phyloP scores from a whole-genome alignment of 2,113 vertebrate genomes.

The Leptobrachium leishanense region DNA sequence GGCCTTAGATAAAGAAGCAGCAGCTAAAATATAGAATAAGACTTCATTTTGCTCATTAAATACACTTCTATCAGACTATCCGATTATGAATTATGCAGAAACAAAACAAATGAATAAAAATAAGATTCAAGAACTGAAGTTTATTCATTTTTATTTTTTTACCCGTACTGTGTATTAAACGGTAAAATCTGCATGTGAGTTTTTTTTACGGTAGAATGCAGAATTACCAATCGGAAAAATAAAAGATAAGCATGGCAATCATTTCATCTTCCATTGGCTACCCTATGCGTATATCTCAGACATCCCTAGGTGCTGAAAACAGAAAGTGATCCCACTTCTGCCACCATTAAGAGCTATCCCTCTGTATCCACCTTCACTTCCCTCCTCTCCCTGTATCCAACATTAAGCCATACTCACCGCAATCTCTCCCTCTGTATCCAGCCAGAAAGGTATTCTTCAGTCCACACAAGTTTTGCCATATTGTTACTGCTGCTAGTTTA shows the following conservation, averaged over 20 bases:
- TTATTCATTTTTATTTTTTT: background rate
- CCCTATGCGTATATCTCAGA: background rate
- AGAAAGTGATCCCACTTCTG: no score
- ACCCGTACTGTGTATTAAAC: background rate
- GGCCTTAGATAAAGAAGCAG: conserved; percentile 8
- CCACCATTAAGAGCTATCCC: background rate
- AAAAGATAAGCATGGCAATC: background rate
- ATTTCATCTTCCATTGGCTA: background rate
- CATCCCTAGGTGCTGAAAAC: no score
- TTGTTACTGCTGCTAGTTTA: no score
- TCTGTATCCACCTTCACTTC: no score
- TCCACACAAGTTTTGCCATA: no score
- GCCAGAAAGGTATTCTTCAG: no score
- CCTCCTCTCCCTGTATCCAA: no score
- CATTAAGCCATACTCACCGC: no score
- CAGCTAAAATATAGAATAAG: background rate
- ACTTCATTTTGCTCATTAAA: no score
- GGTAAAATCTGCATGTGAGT: background rate
- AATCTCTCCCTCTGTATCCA: no score
- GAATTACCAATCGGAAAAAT: background rate
- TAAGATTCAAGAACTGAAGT: background rate
- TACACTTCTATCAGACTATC: background rate
- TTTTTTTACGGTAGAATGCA: background rate
- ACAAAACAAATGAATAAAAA: background rate
- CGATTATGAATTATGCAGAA: background rate